Conservation (phyloP, 2,888 invertebrate genomes). For the Drosophila colorata region DNA sequence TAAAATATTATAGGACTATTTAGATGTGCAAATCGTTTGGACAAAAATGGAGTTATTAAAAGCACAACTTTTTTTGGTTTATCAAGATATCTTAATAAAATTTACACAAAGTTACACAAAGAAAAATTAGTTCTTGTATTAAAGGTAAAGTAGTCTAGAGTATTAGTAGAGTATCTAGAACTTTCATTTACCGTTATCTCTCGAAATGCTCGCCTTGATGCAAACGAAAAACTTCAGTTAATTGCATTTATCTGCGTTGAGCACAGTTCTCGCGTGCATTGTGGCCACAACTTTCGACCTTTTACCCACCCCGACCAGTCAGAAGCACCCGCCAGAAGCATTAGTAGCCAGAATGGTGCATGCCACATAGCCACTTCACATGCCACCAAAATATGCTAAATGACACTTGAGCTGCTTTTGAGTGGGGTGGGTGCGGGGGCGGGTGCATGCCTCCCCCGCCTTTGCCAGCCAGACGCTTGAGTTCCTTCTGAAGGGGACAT, state of each 20-base stretch:
- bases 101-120: too few species aligned
- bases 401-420: slow-evolving; percentile 60
- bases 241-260: slow-evolving; percentile 56
- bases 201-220: slow-evolving; percentile 25
- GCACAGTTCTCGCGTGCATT: slow-evolving; percentile 30
- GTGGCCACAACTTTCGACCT: slow-evolving; percentile 32
- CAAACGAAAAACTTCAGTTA: slow-evolving; percentile 60
- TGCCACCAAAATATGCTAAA: slow-evolving; percentile 69
- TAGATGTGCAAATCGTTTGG: too few species aligned
- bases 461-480: slow-evolving; percentile 2
- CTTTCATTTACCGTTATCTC: slow-evolving; percentile 25
- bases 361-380: slow-evolving; percentile 40
- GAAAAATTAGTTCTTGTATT: too few species aligned
- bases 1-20: too few species aligned
- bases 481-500: slow-evolving; percentile 3
- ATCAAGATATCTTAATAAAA: too few species aligned
- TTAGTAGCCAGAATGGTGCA: slow-evolving; percentile 18
- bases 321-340: background rate
- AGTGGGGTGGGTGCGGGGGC: background rate
- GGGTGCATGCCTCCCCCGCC: background rate
- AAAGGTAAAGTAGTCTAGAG: too few species aligned
- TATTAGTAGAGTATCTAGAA: slow-evolving; percentile 1
- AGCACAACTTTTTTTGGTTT: too few species aligned
- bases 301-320: slow-evolving; percentile 5
- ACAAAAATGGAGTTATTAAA: too few species aligned